Conservation (phyloP, 2,113 vertebrate genomes). For the Struthio camelus region DNA sequence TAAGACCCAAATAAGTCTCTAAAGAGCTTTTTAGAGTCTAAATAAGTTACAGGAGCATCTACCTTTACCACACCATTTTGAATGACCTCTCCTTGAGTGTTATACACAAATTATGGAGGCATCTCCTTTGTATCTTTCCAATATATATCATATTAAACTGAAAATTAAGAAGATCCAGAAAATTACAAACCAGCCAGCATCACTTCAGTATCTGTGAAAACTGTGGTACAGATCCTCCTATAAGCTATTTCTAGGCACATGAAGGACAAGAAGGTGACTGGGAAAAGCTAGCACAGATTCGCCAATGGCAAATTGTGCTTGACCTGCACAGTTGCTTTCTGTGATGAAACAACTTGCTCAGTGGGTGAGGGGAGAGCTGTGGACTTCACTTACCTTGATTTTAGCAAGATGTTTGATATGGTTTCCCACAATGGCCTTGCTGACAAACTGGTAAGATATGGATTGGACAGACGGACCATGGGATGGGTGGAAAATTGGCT, state of each 20-base stretch:
- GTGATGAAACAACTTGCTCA: not conserved
- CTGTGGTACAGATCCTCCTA: not conserved
- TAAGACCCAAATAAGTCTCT: not conserved
- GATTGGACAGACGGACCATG: not conserved
- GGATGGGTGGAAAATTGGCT: not conserved
- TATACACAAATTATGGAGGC: not conserved
- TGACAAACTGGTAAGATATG: not conserved
- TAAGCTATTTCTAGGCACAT: accelerated
- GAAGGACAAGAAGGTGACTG: not conserved
- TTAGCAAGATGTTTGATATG: not conserved
- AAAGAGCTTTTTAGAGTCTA: not conserved
- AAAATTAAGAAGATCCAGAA: not conserved
- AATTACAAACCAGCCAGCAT: not conserved
- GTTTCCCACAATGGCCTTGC: not conserved
- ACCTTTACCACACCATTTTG: not conserved
- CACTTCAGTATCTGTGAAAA: not conserved
- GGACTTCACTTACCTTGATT: not conserved
- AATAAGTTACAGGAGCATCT: not conserved
- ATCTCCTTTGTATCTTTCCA: not conserved
- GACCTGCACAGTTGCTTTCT: not conserved
- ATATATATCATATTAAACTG: not conserved
- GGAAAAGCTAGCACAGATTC: not conserved
- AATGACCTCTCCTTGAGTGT: not conserved
- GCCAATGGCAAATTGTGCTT: not conserved
- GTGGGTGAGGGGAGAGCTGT: not conserved